Base-by-base conservation (phyloP, 2,113 vertebrate genomes). In the Bufo bufo region DNA sequence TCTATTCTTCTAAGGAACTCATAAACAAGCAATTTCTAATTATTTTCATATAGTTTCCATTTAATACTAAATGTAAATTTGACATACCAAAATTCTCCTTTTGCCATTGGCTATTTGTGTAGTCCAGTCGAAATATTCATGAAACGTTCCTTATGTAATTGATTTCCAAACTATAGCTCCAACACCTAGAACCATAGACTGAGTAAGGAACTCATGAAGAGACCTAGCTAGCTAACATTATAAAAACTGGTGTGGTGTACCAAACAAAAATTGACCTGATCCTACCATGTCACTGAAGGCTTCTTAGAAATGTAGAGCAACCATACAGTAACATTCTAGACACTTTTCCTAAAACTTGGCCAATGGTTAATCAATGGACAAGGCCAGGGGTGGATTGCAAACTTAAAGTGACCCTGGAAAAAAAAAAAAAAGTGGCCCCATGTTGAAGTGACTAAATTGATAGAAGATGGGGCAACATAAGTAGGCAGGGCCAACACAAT, bases 21-120 rank as follows among this genome's bases (percentile, higher is more conserved):
- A 79, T 54, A 50, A 56, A 47, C n/a, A 69, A 80, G 16, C 56
- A 61, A 33, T 14, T 77, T 77, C 77, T 86, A 45, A 79, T 79
- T 43, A 4, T 69, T 63, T 65, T 16, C 11, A 23, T 85, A 4
- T 52, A 56, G 43, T 84, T 84, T 58, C n/a, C 20, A 75, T 58
- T 23, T 4, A 23, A n/a, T 72, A 33, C 69, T 47, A 20, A 45
- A 49, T 49, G 61, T 82, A 65, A 19, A 13, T 45, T 59, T 43
- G 47, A 20, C 19, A 23, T 85, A 2, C 50, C 19, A 20, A 43
- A 8, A 16, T 66, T 63, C n/a, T 71, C 49, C 61, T 65, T 45
- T 54, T 80, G 4, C 69, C 77, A 80, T 47, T 80, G 61, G 11
- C 14, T 83, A 50, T 8, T 14, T 52, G 6, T 59, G 14, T 80